phyloP scores from a whole-genome alignment of 2,888 invertebrate genomes.

The Gisinianus flammeolus region DNA sequence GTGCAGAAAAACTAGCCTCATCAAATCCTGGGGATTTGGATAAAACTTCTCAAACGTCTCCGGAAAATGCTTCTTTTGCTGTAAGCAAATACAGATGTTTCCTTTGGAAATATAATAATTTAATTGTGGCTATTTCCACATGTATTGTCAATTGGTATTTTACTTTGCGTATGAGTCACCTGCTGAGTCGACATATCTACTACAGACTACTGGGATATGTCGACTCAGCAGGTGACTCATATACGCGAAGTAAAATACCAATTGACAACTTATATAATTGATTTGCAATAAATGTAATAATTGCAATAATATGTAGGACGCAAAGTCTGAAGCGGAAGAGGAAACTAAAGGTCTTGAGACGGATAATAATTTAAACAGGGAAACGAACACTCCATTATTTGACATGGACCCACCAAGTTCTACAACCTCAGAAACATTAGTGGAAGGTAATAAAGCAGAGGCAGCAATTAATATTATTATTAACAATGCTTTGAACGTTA shows the following conservation, averaged over 20 bases:
- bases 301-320: background rate
- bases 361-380: conserved; percentile 37
- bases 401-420: background rate
- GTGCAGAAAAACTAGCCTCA: conserved; percentile 19
- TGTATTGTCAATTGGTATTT: too few species aligned
- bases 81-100: background rate
- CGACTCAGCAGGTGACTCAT: too few species aligned
- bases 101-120: background rate
- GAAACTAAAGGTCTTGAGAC: conserved; percentile 7
- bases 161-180: too few species aligned
- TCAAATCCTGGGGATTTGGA: too few species aligned
- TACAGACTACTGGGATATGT: too few species aligned
- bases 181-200: too few species aligned
- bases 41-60: conserved; percentile 21
- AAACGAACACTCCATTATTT: conserved; percentile 21
- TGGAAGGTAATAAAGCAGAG: conserved; percentile 13
- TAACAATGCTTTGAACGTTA: too few species aligned
- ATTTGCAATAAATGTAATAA: too few species aligned
- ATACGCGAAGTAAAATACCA: too few species aligned
- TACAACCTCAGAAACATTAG: conserved; percentile 12
- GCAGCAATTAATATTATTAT: too few species aligned
- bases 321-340: background rate
- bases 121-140: too few species aligned
- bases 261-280: too few species aligned
- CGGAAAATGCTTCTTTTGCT: conserved; percentile 25